phyloP scores from a whole-genome alignment of 2,888 invertebrate species.

The Diachrysia chrysitis region DNA sequence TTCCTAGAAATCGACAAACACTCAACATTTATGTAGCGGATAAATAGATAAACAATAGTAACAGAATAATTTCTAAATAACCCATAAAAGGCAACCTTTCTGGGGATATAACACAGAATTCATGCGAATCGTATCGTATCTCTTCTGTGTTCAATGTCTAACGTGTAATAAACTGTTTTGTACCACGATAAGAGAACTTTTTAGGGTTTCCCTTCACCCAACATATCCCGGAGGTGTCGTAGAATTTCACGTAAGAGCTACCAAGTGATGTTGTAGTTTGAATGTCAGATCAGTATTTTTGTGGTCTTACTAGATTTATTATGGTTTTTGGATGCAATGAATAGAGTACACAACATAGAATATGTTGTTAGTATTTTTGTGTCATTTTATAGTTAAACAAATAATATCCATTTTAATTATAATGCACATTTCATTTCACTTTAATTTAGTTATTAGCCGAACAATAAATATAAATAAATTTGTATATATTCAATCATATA shows the following conservation, averaged over 20 bases:
- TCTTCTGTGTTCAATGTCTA: conserved; percentile 12
- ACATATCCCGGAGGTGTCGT: conserved; percentile 40
- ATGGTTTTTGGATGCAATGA: too few relatives aligned
- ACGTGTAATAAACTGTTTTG: conserved; percentile 13
- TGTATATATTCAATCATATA: too few relatives aligned
- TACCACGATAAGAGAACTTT: conserved; percentile 24
- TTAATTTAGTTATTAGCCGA: too few relatives aligned
- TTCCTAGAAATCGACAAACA: not conserved
- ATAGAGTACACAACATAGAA: too few relatives aligned
- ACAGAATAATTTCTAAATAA: conserved; percentile 3
- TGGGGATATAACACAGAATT: not conserved
- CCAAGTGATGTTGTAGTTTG: conserved; percentile 6
- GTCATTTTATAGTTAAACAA: too few relatives aligned
- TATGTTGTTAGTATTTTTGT: too few relatives aligned
- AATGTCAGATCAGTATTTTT: not conserved
- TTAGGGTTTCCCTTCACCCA: conserved; percentile 27
- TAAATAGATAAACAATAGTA: conserved; percentile 16
- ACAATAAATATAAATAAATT: too few relatives aligned
- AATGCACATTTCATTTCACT: too few relatives aligned
- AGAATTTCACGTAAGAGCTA: conserved; percentile 18
- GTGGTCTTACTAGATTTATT: not conserved
- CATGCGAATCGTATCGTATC: conserved; percentile 8
- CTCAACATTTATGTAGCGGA: conserved; percentile 18
- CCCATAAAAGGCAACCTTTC: not conserved
- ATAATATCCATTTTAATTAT: too few relatives aligned